A percentile compares a stretch with the other conserved stretches of the same genome.
These are phyloP conservation scores for Platyscapa corneri DNA, from an alignment of 1,140 invertebrate species.

Conservation along the genomic window DNA sequence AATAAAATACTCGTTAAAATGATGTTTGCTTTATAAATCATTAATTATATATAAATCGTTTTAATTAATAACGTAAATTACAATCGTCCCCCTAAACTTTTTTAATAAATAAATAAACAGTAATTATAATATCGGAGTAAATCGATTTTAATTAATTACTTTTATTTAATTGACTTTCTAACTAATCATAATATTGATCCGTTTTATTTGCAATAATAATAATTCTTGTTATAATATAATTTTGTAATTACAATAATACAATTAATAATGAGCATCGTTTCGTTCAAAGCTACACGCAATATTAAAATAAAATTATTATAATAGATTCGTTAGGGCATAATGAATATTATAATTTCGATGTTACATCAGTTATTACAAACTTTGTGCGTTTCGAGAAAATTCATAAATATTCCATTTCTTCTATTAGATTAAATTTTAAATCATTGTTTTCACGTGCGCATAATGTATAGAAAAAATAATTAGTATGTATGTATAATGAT, in stretches of 20 bases:
- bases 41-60: too few species aligned
- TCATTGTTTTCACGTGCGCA: background rate
- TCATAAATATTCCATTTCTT: background rate
- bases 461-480: background rate
- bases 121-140: background rate
- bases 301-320: too few species aligned
- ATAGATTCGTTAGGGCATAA: too few species aligned
- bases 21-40: too few species aligned
- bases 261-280: background rate
- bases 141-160: background rate
- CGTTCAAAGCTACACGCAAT: too few species aligned
- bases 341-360: too few species aligned
- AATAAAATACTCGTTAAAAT: too few species aligned
- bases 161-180: background rate
- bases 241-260: background rate
- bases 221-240: background rate
- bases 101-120: background rate
- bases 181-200: background rate
- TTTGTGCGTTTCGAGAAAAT: background rate
- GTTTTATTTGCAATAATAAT: background rate
- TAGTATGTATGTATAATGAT: background rate
- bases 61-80: too few species aligned
- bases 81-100: too few species aligned
- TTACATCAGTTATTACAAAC: background rate
- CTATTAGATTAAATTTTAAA: background rate